phyloP scores from a whole-genome alignment of 2,888 invertebrate species.

The Bellardia bayeri region DNA sequence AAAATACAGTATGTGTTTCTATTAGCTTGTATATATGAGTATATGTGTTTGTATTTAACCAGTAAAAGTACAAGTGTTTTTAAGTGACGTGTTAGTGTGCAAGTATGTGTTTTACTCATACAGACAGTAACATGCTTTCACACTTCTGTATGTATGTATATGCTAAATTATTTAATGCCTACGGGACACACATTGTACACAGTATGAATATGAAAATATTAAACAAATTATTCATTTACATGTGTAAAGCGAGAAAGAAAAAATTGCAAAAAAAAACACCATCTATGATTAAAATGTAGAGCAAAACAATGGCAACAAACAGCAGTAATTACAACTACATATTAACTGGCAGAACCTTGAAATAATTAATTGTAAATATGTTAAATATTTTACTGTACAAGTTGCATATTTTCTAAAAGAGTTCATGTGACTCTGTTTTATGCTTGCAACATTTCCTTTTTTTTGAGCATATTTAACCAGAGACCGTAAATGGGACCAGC shows the following conservation, averaged over 20 bases:
- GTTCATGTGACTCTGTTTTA: too few species aligned
- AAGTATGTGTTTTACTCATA: conserved; percentile 25
- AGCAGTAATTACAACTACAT: conserved; percentile 35
- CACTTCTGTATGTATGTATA: background rate
- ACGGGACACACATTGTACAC: conserved; percentile 53
- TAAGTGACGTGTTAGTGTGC: conserved; percentile 47
- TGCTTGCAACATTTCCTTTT: too few species aligned
- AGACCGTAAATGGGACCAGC: too few species aligned
- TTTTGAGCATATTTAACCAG: too few species aligned
- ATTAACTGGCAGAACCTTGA: conserved; percentile 20
- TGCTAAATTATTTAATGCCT: conserved; percentile 53
- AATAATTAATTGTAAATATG: background rate
- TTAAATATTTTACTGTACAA: too few species aligned
- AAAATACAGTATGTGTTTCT: background rate
- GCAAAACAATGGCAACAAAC: conserved; percentile 41
- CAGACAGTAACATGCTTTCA: background rate
- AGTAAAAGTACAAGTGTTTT: conserved; percentile 55
- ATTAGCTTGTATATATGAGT: background rate
- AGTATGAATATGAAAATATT: conserved; percentile 62
- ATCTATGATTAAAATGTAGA: conserved; percentile 57
- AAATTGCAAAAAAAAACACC: background rate
- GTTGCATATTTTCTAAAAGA: too few species aligned
- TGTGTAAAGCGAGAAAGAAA: background rate
- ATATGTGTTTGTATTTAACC: conserved; percentile 10
- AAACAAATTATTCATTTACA: conserved; percentile 60